A percentile compares a stretch with the other conserved stretches of the same genome.
These are phyloP conservation scores for Agrotis ipsilon DNA, from an alignment of 2,888 invertebrate species.

Conservation along the genomic window DNA sequence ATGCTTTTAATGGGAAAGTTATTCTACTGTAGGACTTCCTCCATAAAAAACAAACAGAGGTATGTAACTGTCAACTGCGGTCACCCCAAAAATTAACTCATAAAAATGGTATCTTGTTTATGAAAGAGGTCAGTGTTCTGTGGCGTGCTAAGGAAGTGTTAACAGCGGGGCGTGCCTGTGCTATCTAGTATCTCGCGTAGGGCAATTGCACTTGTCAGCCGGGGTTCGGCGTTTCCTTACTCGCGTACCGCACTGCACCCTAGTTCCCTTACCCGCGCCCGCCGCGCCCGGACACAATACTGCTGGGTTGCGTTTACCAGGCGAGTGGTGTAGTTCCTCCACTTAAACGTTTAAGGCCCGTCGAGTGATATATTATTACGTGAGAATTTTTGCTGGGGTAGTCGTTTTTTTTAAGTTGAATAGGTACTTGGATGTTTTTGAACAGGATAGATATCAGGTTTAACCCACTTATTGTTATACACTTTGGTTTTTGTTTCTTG, in stretches of 20 bases:
- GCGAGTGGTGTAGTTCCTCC: slow-evolving; percentile 48
- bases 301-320: slow-evolving; percentile 55
- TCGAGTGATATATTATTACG: slow-evolving; percentile 51
- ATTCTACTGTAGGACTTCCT: too few species aligned
- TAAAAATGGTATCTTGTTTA: slow-evolving; percentile 65
- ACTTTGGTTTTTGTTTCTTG: slow-evolving; percentile 14
- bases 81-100: slow-evolving; percentile 55
- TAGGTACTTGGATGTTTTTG: slow-evolving; percentile 14
- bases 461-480: background rate
- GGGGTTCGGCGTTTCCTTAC: slow-evolving; percentile 68
- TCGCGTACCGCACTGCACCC: slow-evolving; percentile 59
- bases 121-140: slow-evolving; percentile 75
- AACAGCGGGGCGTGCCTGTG: slow-evolving; percentile 84
- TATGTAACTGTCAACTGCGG: slow-evolving; percentile 14
- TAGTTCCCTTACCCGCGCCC: slow-evolving; percentile 38
- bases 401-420: slow-evolving; percentile 13
- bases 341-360: slow-evolving; percentile 59
- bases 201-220: slow-evolving; percentile 85
- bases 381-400: slow-evolving; percentile 12
- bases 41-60: background rate
- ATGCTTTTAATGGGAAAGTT: too few species aligned
- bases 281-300: slow-evolving; percentile 46
- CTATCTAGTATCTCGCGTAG: slow-evolving; percentile 84
- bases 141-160: slow-evolving; percentile 84
- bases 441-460: background rate